Evolutionary conservation across 2,888 invertebrate genomes (phyloP).

Genomic region (Neoascia interrupta): DNA sequence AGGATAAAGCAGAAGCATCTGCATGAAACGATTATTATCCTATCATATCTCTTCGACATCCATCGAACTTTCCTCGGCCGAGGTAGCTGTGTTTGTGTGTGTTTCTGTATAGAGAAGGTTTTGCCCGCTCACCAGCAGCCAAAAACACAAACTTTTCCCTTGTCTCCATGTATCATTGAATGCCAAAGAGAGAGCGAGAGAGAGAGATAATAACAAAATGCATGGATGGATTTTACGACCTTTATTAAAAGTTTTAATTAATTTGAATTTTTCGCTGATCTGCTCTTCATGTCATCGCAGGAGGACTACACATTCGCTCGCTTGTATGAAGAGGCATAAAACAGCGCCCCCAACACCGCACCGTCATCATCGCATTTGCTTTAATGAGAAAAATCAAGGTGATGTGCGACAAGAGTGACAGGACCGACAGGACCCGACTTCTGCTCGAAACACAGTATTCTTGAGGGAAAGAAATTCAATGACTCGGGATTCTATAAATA

Average conservation of each 20-base stretch:
- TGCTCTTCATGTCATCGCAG: constrained; percentile 22
- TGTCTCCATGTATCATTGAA: constrained; percentile 45
- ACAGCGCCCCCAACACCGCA: neutral
- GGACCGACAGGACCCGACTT: neutral
- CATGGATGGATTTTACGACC: constrained; percentile 66
- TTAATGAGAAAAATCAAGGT: constrained; percentile 29
- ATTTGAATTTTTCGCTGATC: constrained; percentile 48
- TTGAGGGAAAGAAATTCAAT: constrained; percentile 9
- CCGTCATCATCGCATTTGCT: constrained; percentile 13
- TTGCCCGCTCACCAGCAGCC: constrained; percentile 33
- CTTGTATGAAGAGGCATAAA: neutral
- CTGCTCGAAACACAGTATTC: neutral
- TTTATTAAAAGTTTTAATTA: constrained; percentile 69
- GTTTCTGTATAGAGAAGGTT: no score
- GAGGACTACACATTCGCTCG: neutral
- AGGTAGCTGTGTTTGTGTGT: no score
- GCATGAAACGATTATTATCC: constrained; percentile 69
- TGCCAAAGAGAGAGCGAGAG: constrained; percentile 16
- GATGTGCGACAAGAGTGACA: constrained; percentile 13
- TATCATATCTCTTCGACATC: constrained; percentile 65
- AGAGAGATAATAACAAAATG: constrained; percentile 61
- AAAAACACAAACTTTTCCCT: constrained; percentile 35
- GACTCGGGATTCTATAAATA: constrained; percentile 36
- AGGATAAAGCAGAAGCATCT: constrained; percentile 63
- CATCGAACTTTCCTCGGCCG: constrained; percentile 61